Evolutionary conservation across 2,888 invertebrate genomes (phyloP), one percentile per base, ranked within the genome.

Genomic region (Heliconius sara): DNA sequence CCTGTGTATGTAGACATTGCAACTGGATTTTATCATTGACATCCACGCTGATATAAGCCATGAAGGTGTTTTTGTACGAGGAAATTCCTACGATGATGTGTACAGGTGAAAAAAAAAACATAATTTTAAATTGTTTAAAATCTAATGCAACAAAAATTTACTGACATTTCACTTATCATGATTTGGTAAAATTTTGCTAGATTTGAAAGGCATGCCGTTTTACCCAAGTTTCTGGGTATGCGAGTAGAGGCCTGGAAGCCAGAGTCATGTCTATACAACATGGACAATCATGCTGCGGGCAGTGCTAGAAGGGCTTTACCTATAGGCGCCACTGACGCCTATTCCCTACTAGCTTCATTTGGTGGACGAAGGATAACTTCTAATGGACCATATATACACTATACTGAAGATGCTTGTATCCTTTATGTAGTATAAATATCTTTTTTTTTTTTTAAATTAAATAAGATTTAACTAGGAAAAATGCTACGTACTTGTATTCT

Each of bases 371-470:
- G 96, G 87, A 92, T 97, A 25, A 96, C 96, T 76, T 96, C 96
- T 72, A 96, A 96, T 6, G 96, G 97, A 77, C 96, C 96, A 1
- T 95, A 97, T 80, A 96, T 98, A 79, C 97, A 98, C 57, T 99
- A 99, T 90, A 99, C 98, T 65, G 99, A 99, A 95, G 99, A 99
- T 86, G 97, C 97, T 85, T 99, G 99, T 99, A 98, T 98, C 98
- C 97, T 97, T 93, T 89, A 52, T n/a, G n/a, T n/a, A n/a, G n/a
- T n/a, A n/a, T n/a, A n/a, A n/a, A n/a, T n/a, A n/a, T n/a, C n/a
- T n/a, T n/a, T n/a, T n/a, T n/a, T n/a, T n/a, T 9, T n/a, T n/a
- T 60, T 60, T 10, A n/a, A n/a, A 60, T 60, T 60, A n/a, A n/a
- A 60, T 60, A 60, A n/a, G 10, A 60, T 3, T 60, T 60, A n/a